These are phyloP conservation scores for Parnassius mnemosyne DNA, from an alignment of 2,888 invertebrate genomes.

Conservation along the genomic window DNA sequence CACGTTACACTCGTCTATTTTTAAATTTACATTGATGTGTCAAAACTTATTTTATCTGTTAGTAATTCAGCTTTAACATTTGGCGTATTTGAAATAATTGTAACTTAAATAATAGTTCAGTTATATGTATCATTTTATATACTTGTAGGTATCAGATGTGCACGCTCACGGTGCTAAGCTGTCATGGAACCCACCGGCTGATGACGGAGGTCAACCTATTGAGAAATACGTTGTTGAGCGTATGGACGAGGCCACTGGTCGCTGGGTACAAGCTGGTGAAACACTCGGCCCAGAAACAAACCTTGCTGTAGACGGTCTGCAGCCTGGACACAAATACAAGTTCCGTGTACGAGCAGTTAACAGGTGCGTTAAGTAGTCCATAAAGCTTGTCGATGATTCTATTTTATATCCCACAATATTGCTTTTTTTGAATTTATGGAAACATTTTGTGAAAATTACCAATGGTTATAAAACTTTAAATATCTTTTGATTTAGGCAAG, in stretches of 20 bases:
- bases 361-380: constrained; percentile 66
- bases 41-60: too few relatives aligned
- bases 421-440: background rate
- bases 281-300: constrained; percentile 91
- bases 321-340: constrained; percentile 97
- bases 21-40: too few relatives aligned
- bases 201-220: constrained; percentile 96
- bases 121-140: too few relatives aligned
- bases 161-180: constrained; percentile 94
- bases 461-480: background rate
- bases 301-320: constrained; percentile 90
- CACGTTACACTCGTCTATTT: too few relatives aligned
- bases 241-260: constrained; percentile 94
- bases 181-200: constrained; percentile 95
- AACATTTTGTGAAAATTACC: too few relatives aligned
- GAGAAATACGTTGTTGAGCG: constrained; percentile 97
- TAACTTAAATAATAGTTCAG: too few relatives aligned
- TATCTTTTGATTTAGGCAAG: constrained; percentile 80
- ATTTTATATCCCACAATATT: background rate
- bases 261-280: constrained; percentile 96
- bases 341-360: constrained; percentile 98
- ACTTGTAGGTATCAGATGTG: constrained; percentile 84
- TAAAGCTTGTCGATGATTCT: background rate
- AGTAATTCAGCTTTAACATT: too few relatives aligned
- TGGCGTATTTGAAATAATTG: too few relatives aligned